Percentiles rank a stretch among this genome's conserved stretches.
Evolutionary conservation across 2,797 vertebrate genomes (phyloP).

Genomic region (Mormyrus hasselquistii): DNA sequence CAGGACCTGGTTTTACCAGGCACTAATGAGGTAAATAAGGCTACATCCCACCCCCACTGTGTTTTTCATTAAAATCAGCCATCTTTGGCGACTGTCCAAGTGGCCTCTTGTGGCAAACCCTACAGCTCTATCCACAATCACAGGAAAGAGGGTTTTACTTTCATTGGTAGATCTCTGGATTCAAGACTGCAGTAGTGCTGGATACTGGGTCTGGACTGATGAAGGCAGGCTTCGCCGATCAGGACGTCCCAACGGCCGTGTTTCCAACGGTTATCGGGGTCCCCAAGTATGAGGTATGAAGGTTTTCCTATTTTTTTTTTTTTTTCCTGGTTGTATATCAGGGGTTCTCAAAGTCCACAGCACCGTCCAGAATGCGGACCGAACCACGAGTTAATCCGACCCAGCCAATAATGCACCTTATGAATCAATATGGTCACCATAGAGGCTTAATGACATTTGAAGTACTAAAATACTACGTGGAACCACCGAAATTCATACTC

Average conservation of each 20-base stretch:
- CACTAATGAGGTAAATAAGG: too few species aligned
- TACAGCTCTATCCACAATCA: not conserved
- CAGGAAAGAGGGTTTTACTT: not conserved
- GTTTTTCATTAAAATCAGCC: not conserved
- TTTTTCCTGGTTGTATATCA: not conserved
- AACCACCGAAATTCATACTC: not conserved
- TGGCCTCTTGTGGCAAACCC: not conserved
- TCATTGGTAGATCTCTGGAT: constrained; percentile 43
- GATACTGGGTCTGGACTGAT: constrained; percentile 67
- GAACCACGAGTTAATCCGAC: not conserved
- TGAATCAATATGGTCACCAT: not conserved
- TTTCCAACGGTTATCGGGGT: constrained; percentile 64
- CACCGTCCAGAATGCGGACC: not conserved
- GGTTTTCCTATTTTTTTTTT: not conserved
- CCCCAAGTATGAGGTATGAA: constrained; percentile 64
- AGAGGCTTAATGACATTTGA: not conserved
- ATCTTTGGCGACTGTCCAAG: not conserved
- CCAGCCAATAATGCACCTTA: not conserved
- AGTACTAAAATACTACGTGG: not conserved
- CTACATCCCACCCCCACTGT: too few species aligned
- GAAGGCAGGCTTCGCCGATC: constrained; percentile 67
- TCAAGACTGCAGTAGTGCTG: constrained; percentile 56
- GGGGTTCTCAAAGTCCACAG: not conserved
- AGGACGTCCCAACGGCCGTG: constrained; percentile 52
- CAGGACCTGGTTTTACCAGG: too few species aligned